Percentiles rank a stretch among this genome's conserved stretches.
Conservation (phyloP, 2,888 invertebrate genomes). For the Uropetala carovei region DNA sequence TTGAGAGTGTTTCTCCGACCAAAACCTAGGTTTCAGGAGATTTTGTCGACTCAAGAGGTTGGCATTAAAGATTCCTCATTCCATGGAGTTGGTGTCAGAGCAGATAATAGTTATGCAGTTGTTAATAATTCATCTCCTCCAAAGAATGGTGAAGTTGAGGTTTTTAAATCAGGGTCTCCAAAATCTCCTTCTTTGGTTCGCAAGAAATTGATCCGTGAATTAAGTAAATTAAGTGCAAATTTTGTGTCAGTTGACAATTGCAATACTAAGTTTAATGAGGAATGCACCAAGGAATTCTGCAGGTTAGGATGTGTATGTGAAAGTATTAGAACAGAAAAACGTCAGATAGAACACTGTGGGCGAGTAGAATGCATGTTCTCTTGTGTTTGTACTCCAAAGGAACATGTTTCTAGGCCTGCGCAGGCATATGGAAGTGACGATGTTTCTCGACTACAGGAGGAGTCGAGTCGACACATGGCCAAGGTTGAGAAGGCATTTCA, state of each 20-base stretch:
- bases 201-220: constrained; percentile 42
- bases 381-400: constrained; percentile 75
- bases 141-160: constrained; percentile 23
- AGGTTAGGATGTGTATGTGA: constrained; percentile 82
- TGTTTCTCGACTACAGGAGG: constrained; percentile 76
- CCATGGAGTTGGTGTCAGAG: not conserved
- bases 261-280: not conserved
- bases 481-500: constrained; percentile 85
- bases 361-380: constrained; percentile 80
- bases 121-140: not conserved
- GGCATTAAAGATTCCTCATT: not conserved
- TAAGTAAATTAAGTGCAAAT: constrained; percentile 66
- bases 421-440: constrained; percentile 69
- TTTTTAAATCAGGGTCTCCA: constrained; percentile 22
- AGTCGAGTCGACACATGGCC: constrained; percentile 78
- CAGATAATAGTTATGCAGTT: not conserved
- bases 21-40: constrained; percentile 19
- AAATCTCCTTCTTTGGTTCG: constrained; percentile 33
- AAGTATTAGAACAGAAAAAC: constrained; percentile 73
- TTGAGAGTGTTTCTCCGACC: constrained; percentile 39
- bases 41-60: not conserved
- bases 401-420: constrained; percentile 70
- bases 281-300: constrained; percentile 79
- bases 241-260: constrained; percentile 69
- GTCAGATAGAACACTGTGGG: constrained; percentile 79